Percentiles rank a stretch among this genome's conserved stretches.
Conservation (phyloP, 2,797 vertebrate species). For the Choloepus didactylus region DNA sequence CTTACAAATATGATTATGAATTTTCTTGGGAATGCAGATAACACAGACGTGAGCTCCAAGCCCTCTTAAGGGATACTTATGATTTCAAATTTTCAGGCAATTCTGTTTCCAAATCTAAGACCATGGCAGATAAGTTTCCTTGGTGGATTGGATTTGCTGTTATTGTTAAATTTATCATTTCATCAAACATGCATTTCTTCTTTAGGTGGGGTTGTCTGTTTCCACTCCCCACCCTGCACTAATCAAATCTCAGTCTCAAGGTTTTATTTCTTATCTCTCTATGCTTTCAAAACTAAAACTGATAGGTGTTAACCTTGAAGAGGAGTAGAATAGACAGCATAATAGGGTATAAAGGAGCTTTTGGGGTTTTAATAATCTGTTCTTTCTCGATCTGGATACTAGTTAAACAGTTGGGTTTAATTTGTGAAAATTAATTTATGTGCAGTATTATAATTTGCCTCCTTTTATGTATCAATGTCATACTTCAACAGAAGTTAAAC, state of each 20-base stretch:
- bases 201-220: neutral
- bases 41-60: neutral
- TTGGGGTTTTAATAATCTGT: neutral
- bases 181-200: neutral
- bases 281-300: neutral
- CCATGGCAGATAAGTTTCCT: neutral
- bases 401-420: neutral
- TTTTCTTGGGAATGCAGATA: neutral
- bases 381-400: neutral
- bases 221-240: neutral
- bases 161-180: neutral
- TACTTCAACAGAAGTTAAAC: neutral
- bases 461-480: neutral
- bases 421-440: constrained; percentile 37
- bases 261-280: neutral
- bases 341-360: neutral
- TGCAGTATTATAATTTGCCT: neutral
- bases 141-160: neutral
- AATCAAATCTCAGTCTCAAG: neutral
- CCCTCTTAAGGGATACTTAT: neutral
- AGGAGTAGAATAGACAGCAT: neutral
- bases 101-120: neutral
- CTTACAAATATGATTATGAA: neutral
- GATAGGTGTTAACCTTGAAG: neutral
- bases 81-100: neutral